These are phyloP conservation scores for Homalodisca vitripennis DNA, from an alignment of 1,140 invertebrate species.

Conservation along the genomic window DNA sequence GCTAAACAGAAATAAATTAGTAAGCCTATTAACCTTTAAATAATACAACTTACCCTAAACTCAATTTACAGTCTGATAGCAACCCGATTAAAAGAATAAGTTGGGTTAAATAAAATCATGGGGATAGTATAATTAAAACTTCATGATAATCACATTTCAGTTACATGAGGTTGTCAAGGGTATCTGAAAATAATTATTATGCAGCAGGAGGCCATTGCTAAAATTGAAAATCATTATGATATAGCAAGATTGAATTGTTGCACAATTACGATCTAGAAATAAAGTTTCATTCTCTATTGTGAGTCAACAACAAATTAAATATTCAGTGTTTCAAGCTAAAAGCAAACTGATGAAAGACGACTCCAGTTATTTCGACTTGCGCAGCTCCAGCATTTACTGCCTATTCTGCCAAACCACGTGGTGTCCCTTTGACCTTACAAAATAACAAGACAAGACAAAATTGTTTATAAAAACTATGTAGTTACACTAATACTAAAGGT, in stretches of 20 bases:
- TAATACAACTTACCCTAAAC: too few species aligned
- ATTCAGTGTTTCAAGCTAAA: background rate
- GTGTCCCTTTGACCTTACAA: constrained; percentile 25
- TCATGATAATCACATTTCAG: background rate
- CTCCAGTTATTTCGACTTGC: background rate
- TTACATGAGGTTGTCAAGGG: background rate
- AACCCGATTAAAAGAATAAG: too few species aligned
- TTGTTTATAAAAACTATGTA: background rate
- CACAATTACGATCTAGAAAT: background rate
- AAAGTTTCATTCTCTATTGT: background rate
- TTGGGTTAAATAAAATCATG: too few species aligned
- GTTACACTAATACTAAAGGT: background rate
- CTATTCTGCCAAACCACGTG: constrained; percentile 25
- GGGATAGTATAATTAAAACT: too few species aligned
- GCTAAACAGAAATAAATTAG: too few species aligned
- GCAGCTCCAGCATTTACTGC: background rate
- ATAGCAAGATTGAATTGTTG: background rate
- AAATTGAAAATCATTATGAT: background rate
- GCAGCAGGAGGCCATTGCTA: background rate
- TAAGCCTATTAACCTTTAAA: too few species aligned
- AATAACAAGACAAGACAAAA: background rate
- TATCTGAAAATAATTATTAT: background rate
- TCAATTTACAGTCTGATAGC: too few species aligned
- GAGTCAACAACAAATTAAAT: background rate
- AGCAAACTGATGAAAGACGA: background rate